phyloP scores from a whole-genome alignment of 1,140 invertebrate species.

The Drosophila hydei region DNA sequence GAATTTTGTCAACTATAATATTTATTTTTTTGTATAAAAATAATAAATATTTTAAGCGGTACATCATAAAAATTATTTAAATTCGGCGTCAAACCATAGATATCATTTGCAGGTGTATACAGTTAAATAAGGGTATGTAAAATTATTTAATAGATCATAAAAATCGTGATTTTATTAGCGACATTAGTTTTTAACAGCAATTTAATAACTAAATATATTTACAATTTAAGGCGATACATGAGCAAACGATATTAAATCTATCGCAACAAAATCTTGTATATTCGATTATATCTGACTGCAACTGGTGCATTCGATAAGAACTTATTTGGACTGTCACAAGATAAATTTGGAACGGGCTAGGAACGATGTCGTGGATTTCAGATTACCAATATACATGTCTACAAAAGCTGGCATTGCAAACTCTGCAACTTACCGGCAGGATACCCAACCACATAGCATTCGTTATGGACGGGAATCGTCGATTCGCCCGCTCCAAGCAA shows the following conservation, averaged over 20 bases:
- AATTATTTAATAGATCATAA: too few species aligned
- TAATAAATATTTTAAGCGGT: too few species aligned
- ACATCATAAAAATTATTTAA: too few species aligned
- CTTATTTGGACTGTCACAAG: conserved; percentile 37
- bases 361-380: conserved; percentile 91
- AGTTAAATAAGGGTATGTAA: not conserved
- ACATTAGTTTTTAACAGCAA: not conserved
- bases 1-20: too few species aligned
- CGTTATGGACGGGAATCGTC: conserved; percentile 99
- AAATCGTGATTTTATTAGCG: too few species aligned
- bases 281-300: conserved; percentile 18
- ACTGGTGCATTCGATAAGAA: conserved; percentile 17
- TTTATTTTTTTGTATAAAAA: too few species aligned
- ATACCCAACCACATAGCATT: conserved; percentile 97
- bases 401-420: conserved; percentile 90
- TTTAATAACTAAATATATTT: not conserved
- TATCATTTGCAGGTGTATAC: not conserved
- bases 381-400: conserved; percentile 90
- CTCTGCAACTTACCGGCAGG: conserved; percentile 90
- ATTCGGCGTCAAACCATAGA: not conserved
- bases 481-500: conserved; percentile 93
- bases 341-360: conserved; percentile 4
- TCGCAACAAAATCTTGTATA: not conserved
- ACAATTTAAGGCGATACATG: too few species aligned
- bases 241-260: not conserved